Evolutionary conservation across 2,113 vertebrate species (phyloP), one percentile per base, ranked within the genome.

Genomic region (Hemiprocne comata): DNA sequence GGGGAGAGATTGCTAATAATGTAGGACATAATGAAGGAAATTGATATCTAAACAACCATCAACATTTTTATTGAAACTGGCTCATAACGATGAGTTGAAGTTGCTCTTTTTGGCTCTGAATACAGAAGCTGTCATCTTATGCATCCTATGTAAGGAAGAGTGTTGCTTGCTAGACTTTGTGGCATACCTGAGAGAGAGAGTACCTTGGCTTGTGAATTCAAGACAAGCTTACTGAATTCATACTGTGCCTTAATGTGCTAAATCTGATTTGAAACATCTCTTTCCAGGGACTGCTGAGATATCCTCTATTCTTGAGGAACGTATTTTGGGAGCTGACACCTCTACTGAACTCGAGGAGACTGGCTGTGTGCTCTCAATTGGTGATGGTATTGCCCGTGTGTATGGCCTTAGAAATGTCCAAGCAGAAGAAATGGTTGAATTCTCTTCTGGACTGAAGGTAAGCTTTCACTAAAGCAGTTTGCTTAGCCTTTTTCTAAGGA

Each of bases 401-500:
- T 99, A 99, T 0, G 99, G 99, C 4, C 97, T 99, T 31, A 99
- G 99, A 87, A 99, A 99, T 85, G 99, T 99, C 85, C 99, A 99
- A 96, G 99, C 99, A 34, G 99, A 99, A 92, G 99, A 99, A 98
- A 99, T 99, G 99, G 99, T 99, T 96, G 99, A 99, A 28, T 99
- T 99, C 97, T 99, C 99, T 44, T 99, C 99, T 81, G 99, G 99
- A 11, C 97, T 99, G 67, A 99, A 99, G 97, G 99, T 99, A 95
- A 87, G 40, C 74, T 72, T 33, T 25, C 40, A 18, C 10, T 78
- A 13, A 21, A 73, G n/a, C 15, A 7, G 21, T 28, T 70, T 17
- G 4, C 48, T 28, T 25, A 54, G 10, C 20, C 0, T 31, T 40
- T 29, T 73, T 42, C 9, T 28, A 54, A 25, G 54, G 33, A 31